Base-by-base conservation (phyloP, 2,888 invertebrate genomes). In the Erebia epiphron region DNA sequence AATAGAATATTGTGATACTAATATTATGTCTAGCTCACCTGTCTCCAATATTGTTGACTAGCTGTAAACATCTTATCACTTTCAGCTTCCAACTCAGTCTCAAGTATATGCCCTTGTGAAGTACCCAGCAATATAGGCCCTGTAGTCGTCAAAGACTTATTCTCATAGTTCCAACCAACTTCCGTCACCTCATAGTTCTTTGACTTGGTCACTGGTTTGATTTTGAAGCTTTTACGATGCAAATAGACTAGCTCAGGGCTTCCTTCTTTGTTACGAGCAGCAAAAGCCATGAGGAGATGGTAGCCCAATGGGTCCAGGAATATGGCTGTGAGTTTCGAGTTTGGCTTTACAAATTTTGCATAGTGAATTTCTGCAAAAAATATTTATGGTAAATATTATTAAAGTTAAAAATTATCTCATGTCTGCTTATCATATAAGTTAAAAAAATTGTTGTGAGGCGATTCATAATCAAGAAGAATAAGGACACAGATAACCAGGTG, bases 71-170 rank as follows among this genome's bases (percentile, higher is more conserved):
- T 95, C 83, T 96, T 96, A 73, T 98, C 98, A 74, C 96, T 97
- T 67, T 97, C 97, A 13, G 96, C 93, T 21, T 95, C 95, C 66
- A 99, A 94, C 86, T 98, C 98, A 0, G 97, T 97, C 90, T 99
- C 99, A 87, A 98, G 96, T 74, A 99, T 97, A 60, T 97, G 92
- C 0, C 99, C 99, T 83, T 96, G 97, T 0, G 97, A 97, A 0
- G 98, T 98, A 8, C 98, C 99, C 60, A 99, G 84, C 56, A 99
- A 90, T 79, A 99, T 98, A 0, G 97, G 95, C 1, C 97, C 97
- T 0, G 98, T 98, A 0, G 95, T 94, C 1, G 84, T 88, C 72
- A 96, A 95, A 0, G 95, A 96, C 1, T 94, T 95, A 77, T 97
- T 96, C 70, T 95, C 94, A 77, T 95, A 95, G 86, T 97, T 98